phyloP scores from a whole-genome alignment of 2,797 vertebrate species.

The Pipistrellus pygmaeus region DNA sequence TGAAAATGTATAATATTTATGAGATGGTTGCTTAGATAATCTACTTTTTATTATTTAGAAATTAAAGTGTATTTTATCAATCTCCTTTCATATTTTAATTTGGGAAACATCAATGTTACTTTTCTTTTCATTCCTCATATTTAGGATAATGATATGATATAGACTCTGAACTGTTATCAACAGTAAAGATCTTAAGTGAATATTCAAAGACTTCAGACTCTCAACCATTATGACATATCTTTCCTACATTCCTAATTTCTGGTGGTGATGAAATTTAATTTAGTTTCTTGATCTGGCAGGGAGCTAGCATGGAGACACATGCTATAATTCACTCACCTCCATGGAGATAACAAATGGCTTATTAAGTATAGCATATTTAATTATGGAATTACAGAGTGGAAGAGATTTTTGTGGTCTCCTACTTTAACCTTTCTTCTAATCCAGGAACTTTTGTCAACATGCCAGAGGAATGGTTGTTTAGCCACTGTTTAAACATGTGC shows the following conservation, averaged over 20 bases:
- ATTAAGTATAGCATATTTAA: slow-evolving; percentile 65
- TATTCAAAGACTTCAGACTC: neutral
- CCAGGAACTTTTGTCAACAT: slow-evolving; percentile 26
- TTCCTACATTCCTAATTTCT: slow-evolving; percentile 15
- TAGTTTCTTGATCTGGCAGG: slow-evolving; percentile 25
- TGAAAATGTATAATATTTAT: slow-evolving; percentile 31
- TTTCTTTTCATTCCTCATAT: neutral
- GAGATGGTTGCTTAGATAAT: neutral
- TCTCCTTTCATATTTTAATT: slow-evolving; percentile 11
- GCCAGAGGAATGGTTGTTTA: slow-evolving; percentile 39
- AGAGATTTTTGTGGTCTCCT: slow-evolving; percentile 56
- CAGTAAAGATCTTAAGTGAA: neutral
- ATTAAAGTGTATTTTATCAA: slow-evolving; percentile 13
- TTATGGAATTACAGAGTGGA: slow-evolving; percentile 62
- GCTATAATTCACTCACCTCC: neutral
- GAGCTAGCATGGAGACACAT: neutral
- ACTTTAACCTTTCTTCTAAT: slow-evolving; percentile 61
- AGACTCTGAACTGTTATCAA: neutral
- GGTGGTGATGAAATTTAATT: slow-evolving; percentile 45
- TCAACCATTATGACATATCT: neutral
- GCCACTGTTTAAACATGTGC: neutral
- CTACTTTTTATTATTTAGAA: neutral
- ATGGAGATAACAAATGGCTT: slow-evolving; percentile 66
- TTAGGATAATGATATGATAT: neutral
- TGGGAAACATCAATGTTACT: neutral